Percentiles rank a stretch among this genome's conserved stretches.
Evolutionary conservation across 2,888 invertebrate species (phyloP).

Genomic region (Rhopalosiphum nymphaeae): DNA sequence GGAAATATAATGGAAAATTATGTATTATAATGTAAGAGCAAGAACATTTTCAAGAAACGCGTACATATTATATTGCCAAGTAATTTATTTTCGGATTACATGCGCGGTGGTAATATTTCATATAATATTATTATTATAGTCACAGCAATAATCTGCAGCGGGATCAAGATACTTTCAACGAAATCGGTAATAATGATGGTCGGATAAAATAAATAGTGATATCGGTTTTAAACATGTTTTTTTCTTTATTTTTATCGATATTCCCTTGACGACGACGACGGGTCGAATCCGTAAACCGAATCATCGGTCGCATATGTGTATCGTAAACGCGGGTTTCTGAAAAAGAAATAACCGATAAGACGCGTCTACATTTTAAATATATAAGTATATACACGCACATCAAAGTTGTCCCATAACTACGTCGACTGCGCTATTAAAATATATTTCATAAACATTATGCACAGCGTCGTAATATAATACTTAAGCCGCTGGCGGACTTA

Average conservation of each 20-base stretch:
- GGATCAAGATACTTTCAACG: neutral
- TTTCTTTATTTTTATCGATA: neutral
- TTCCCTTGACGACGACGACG: neutral
- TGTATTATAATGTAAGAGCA: neutral
- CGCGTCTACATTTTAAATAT: neutral
- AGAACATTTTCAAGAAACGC: neutral
- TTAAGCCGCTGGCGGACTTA: neutral
- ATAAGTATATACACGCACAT: neutral
- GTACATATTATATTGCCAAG: neutral
- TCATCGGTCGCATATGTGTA: neutral
- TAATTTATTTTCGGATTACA: slow-evolving; percentile 9
- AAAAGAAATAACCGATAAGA: neutral
- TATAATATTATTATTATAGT: neutral
- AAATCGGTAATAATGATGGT: neutral
- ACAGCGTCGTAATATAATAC: neutral
- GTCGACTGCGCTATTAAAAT: neutral
- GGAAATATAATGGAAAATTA: neutral
- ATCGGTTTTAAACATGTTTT: neutral
- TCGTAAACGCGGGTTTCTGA: neutral
- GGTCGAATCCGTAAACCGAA: neutral
- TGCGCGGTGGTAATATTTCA: neutral
- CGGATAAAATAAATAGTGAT: neutral
- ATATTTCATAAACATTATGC: neutral
- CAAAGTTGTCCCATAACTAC: neutral
- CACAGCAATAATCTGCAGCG: neutral